Base-by-base conservation (phyloP, 1,140 invertebrate genomes). In the Lepidurus packardi region DNA sequence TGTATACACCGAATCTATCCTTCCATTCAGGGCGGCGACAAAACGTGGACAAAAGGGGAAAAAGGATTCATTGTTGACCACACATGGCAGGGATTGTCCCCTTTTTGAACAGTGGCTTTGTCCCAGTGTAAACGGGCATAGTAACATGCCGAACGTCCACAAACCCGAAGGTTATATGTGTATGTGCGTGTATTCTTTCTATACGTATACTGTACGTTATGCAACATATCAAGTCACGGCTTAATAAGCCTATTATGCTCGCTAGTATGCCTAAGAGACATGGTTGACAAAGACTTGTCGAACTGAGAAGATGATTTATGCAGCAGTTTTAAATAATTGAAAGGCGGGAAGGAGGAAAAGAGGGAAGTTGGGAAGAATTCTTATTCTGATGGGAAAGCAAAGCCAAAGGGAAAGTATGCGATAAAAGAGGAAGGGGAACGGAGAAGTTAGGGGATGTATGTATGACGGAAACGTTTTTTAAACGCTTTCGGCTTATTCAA, bases 401-500 rank as follows among this genome's bases (percentile, higher is more conserved):
- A 3, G 34, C 34, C 34, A 34, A 34, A 34, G 34, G 34, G 34
- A 34, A 34, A 34, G 34, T 34, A 34, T 2, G 34, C 34, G 1
- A 65, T 16, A 65, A 65, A 65, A 16, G 53, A 11, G 53, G 8
- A 21, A 47, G 45, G 45, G 53, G 53, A 21, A 16, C 16, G 34
- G 34, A 4, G 34, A 34, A 34, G 34, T 34, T 34, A 34, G 34
- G 34, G 34, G 34, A 34, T 34, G 34, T n/a, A 65, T 13, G 21
- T n/a, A 65, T 65, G 53, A 65, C 10, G 53, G 53, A 65, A 65
- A 65, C 53, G 53, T 65, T 65, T 65, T 65, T 65, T 65, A 65
- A 65, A 16, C 53, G 53, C 16, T 65, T 65, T 65, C n/a, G 53
- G 53, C 53, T 65, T 65, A 65, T 65, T 65, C 53, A 65, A 65